Evolutionary conservation across 1,140 invertebrate genomes (phyloP).

Genomic region (Nilaparvata lugens): DNA sequence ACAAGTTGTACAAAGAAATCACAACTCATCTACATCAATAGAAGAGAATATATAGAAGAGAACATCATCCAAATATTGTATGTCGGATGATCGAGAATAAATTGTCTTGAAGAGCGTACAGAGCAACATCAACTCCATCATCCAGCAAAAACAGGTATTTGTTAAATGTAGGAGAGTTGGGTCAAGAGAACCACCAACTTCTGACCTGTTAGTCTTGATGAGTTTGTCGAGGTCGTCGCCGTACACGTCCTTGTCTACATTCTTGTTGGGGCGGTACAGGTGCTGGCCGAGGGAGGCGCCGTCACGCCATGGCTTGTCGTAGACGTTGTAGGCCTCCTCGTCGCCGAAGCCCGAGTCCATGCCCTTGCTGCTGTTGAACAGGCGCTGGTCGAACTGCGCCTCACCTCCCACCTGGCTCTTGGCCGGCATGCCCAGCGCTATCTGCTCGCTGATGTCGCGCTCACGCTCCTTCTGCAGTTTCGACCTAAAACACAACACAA

Average conservation of each 20-base stretch:
- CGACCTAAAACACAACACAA: constrained; percentile 43
- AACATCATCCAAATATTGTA: no score
- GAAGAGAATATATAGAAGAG: no score
- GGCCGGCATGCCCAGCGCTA: constrained; percentile 91
- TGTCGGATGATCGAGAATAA: no score
- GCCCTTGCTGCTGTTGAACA: constrained; percentile 93
- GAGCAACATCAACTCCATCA: no score
- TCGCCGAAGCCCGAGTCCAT: constrained; percentile 96
- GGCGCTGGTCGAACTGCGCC: constrained; percentile 87
- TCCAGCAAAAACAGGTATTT: no score
- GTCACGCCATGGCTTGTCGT: constrained; percentile 90
- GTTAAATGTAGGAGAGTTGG: no score
- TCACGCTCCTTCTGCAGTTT: constrained; percentile 86
- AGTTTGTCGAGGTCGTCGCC: constrained; percentile 80
- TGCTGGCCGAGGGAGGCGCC: constrained; percentile 72
- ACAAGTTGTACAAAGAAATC: no score
- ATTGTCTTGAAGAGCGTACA: no score
- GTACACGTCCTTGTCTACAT: constrained; percentile 84
- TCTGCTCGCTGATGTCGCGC: constrained; percentile 96
- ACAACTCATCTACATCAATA: no score
- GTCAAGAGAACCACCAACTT: no score
- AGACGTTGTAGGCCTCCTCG: constrained; percentile 96
- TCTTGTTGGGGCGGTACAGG: constrained; percentile 86
- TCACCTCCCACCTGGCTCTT: constrained; percentile 65
- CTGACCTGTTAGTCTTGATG: constrained; percentile 75